A percentile compares a stretch with the other conserved stretches of the same genome.
Conservation (phyloP, 2,113 vertebrate genomes). For the Centropus unirufus region DNA sequence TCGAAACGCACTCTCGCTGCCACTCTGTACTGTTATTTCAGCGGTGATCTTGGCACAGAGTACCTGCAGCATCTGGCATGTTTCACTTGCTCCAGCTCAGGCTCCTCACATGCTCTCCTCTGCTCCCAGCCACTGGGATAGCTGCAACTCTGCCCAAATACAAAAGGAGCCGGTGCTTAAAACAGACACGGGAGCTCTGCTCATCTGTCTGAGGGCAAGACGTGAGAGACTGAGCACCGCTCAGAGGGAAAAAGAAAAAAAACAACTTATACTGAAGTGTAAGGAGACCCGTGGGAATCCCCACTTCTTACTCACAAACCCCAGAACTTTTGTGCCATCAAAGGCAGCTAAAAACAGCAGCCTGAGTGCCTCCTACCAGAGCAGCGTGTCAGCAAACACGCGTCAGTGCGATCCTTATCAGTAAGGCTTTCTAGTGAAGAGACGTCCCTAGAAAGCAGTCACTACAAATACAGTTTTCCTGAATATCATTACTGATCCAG, state of each 20-base stretch:
- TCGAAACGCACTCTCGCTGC: neutral
- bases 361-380: neutral
- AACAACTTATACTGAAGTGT: neutral
- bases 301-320: neutral
- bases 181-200: neutral
- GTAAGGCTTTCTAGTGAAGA: slow-evolving; percentile 19
- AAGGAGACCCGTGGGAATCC: neutral
- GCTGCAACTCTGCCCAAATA: neutral
- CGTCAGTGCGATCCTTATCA: neutral
- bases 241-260: rapidly evolving
- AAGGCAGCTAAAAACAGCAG: slow-evolving; percentile 5
- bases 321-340: neutral
- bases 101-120: neutral
- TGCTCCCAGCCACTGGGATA: neutral
- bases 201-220: neutral
- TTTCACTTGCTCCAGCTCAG: neutral
- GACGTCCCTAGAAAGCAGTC: slow-evolving; percentile 61
- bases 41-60: neutral
- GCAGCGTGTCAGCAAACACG: neutral
- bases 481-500: slow-evolving; percentile 58
- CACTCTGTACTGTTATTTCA: neutral
- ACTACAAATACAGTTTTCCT: slow-evolving; percentile 44
- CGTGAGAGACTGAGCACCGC: rapidly evolving
- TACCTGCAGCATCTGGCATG: neutral
- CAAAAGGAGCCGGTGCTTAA: neutral